Evolutionary conservation across 2,797 vertebrate genomes (phyloP).

Genomic region (Menidia menidia): DNA sequence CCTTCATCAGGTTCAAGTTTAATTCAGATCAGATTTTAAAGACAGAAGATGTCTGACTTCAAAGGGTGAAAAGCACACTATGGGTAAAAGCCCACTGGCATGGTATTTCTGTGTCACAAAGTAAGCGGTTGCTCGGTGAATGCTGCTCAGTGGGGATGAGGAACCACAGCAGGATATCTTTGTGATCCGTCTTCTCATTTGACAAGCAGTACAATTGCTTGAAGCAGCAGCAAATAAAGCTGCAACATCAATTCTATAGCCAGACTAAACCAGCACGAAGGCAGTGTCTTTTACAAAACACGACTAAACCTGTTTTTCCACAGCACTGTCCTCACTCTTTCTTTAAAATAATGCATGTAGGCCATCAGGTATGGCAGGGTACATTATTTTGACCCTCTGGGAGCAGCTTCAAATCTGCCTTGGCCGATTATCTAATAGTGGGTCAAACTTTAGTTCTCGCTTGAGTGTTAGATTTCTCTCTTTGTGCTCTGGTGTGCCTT

Average conservation of each 20-base stretch:
- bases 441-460: slow-evolving; percentile 1
- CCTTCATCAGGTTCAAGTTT: not conserved
- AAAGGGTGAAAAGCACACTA: not conserved
- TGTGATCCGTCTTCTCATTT: slow-evolving; percentile 29
- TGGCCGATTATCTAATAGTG: slow-evolving; percentile 6
- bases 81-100: not conserved
- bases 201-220: slow-evolving; percentile 10
- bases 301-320: not conserved
- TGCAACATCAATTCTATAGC: not conserved
- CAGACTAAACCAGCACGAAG: not conserved
- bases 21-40: no score
- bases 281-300: not conserved
- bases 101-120: slow-evolving; percentile 1
- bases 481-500: not conserved
- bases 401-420: slow-evolving; percentile 13
- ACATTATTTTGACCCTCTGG: slow-evolving; percentile 20
- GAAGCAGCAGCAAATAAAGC: not conserved
- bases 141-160: slow-evolving; percentile 4
- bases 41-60: no score
- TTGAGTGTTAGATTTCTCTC: not conserved
- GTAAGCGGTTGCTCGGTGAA: slow-evolving; percentile 23
- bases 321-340: not conserved
- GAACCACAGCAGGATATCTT: slow-evolving; percentile 15
- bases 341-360: slow-evolving; percentile 7
- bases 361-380: slow-evolving; percentile 10